Percentiles rank a stretch among this genome's conserved stretches.
These are phyloP conservation scores for Sebastes paucispinis DNA, from an alignment of 2,797 vertebrate species.

Conservation along the genomic window DNA sequence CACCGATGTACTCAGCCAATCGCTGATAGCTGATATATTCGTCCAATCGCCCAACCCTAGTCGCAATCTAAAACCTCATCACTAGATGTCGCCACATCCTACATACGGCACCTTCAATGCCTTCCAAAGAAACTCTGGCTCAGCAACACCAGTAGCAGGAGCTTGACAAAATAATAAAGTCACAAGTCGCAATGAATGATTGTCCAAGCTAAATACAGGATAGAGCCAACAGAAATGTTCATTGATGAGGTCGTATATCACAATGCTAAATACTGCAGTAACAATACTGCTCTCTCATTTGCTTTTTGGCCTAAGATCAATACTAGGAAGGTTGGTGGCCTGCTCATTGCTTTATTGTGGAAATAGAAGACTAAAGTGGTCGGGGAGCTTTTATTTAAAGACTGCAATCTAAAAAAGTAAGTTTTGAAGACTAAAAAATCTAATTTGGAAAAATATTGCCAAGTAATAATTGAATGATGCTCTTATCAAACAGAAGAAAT, in stretches of 20 bases:
- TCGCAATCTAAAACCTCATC: too few relatives aligned
- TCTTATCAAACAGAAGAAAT: not conserved
- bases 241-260: constrained; percentile 33
- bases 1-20: too few relatives aligned
- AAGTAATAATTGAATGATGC: not conserved
- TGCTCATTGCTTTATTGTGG: constrained; percentile 11
- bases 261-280: constrained; percentile 28
- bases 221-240: constrained; percentile 25
- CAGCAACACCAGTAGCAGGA: not conserved
- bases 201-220: constrained; percentile 3
- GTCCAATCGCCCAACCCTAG: too few relatives aligned
- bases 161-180: constrained; percentile 27
- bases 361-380: not conserved
- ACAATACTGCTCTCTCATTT: constrained; percentile 15
- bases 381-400: constrained; percentile 2
- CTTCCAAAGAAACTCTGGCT: not conserved
- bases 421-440: not conserved
- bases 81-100: too few relatives aligned
- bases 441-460: not conserved
- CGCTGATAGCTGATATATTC: too few relatives aligned
- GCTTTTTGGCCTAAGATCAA: constrained; percentile 17
- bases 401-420: not conserved
- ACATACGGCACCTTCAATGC: not conserved
- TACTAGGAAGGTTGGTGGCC: not conserved
- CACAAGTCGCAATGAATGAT: constrained; percentile 6